phyloP scores from a whole-genome alignment of 2,888 invertebrate genomes.

The Neoitamus cyanurus region DNA sequence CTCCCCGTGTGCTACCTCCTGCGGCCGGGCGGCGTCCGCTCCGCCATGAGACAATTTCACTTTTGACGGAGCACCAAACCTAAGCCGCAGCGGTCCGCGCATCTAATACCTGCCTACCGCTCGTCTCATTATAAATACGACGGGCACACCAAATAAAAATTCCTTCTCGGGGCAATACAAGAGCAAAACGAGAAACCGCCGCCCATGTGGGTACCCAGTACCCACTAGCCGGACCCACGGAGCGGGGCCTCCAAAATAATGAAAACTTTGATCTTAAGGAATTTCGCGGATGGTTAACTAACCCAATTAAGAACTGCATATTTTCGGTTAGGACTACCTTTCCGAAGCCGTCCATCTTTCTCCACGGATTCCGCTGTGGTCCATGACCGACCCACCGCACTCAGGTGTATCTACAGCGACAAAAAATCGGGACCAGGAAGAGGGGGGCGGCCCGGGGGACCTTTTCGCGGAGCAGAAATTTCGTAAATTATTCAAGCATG shows the following conservation, averaged over 20 bases:
- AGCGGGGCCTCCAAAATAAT: slow-evolving; percentile 41
- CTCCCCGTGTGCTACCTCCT: slow-evolving; percentile 25
- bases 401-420: slow-evolving; percentile 30
- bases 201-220: slow-evolving; percentile 3
- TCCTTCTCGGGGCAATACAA: neutral
- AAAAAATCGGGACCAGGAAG: neutral
- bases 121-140: slow-evolving; percentile 4
- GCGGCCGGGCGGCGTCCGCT: neutral
- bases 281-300: slow-evolving; percentile 58
- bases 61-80: slow-evolving; percentile 13
- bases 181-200: neutral
- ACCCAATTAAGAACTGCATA: slow-evolving; percentile 55
- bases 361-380: slow-evolving; percentile 42
- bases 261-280: slow-evolving; percentile 56
- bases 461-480: slow-evolving; percentile 9
- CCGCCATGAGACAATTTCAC: slow-evolving; percentile 37
- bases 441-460: neutral
- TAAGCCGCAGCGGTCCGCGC: neutral
- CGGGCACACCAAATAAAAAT: slow-evolving; percentile 6
- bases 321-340: slow-evolving; percentile 49
- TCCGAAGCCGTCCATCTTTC: slow-evolving; percentile 45
- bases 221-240: neutral
- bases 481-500: slow-evolving; percentile 28
- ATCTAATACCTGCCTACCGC: slow-evolving; percentile 21
- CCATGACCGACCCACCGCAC: slow-evolving; percentile 51